These are phyloP conservation scores for Pammene fasciana DNA, from an alignment of 2,888 invertebrate genomes.

Conservation along the genomic window DNA sequence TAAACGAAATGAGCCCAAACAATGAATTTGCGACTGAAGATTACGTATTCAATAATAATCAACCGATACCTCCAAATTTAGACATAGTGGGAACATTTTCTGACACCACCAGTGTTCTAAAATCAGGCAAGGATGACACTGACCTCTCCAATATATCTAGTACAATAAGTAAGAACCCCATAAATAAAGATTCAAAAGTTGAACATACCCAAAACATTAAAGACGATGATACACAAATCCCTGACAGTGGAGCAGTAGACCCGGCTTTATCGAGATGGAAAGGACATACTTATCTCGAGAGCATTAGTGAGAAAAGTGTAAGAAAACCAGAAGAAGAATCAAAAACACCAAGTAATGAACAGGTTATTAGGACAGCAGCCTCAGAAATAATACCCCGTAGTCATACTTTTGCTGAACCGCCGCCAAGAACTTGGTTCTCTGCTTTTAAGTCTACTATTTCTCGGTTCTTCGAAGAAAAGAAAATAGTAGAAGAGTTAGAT, in stretches of 20 bases:
- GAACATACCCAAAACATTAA: neutral
- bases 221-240: neutral
- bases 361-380: neutral
- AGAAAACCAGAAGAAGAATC: slow-evolving; percentile 45
- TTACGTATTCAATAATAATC: slow-evolving; percentile 8
- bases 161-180: no score
- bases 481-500: neutral
- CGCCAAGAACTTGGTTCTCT: neutral
- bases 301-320: slow-evolving; percentile 8
- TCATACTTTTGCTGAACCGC: neutral
- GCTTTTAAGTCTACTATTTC: slow-evolving; percentile 15
- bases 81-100: neutral
- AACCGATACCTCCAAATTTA: neutral
- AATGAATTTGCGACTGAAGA: slow-evolving; percentile 24
- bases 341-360: slow-evolving; percentile 52
- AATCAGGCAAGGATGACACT: neutral
- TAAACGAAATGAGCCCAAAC: slow-evolving; percentile 15
- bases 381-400: neutral
- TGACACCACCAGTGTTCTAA: neutral
- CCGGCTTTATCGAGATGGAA: neutral
- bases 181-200: no score
- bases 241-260: neutral
- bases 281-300: slow-evolving; percentile 15
- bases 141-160: neutral
- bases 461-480: neutral